Conservation (phyloP, 30 jellyfish, hydroid and myxozoan genomes). For the Hydra vulgaris region DNA sequence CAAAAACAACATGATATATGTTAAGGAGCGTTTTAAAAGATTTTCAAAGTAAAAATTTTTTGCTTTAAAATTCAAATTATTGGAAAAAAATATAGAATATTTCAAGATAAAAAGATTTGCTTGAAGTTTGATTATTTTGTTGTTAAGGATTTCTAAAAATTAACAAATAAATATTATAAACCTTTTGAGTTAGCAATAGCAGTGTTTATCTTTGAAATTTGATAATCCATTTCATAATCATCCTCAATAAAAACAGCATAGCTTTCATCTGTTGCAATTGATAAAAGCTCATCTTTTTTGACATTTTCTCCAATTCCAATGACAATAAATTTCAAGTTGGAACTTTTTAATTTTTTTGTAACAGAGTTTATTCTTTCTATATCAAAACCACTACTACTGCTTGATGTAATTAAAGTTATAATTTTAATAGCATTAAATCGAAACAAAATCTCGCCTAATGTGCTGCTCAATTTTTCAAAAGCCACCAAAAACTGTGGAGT, state of each 20-base stretch:
- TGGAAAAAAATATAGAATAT: no score
- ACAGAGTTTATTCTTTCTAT: background rate
- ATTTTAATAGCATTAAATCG: conserved; percentile 36
- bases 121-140: no score
- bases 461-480: background rate
- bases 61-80: no score
- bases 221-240: conserved; percentile 9
- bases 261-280: conserved; percentile 26
- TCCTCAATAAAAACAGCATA: conserved; percentile 14
- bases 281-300: conserved; percentile 18
- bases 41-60: no score
- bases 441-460: background rate
- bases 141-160: no score
- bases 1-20: no score
- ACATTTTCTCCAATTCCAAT: conserved; percentile 42
- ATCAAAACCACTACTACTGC: conserved; percentile 27
- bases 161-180: no score
- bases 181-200: conserved; percentile 44
- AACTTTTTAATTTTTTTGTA: conserved; percentile 6
- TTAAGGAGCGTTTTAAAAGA: no score
- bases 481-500: background rate
- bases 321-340: conserved; percentile 30
- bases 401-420: conserved; percentile 32
- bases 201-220: conserved; percentile 15
- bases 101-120: no score